Evolutionary conservation across 2,888 invertebrate species (phyloP), one percentile per base, ranked within the genome.

Genomic region (Lithosia quadra): DNA sequence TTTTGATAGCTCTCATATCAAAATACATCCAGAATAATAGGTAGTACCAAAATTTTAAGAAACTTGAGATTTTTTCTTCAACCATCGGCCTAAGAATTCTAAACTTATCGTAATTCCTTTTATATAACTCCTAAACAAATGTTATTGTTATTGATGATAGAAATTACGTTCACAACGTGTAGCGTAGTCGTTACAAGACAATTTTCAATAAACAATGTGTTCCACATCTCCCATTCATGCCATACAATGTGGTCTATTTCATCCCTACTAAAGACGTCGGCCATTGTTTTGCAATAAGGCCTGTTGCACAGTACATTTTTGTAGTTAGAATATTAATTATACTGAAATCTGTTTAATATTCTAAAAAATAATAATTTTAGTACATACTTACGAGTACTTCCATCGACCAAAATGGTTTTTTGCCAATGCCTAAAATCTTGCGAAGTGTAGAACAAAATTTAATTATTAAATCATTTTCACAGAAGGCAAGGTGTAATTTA

Each of bases 201-300:
- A 77, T 73, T 77, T 79, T 77, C 69, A 69, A 75, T 77, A 77
- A 34, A 73, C 72, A 63, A 55, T 34, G n/a, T 71, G 67, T 65
- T 69, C 15, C 56, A 55, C 49, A 59, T 62, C 61, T 67, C 33
- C 77, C 66, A 68, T 77, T 77, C 69, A 77, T 64, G 58, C 22
- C 28, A 68, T 56, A 75, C 72, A 77, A 72, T 71, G 70, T 72
- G 69, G 68, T 77, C 67, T 67, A 69, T 75, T 75, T 66, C 61
- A 77, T 70, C 62, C 69, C 58, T 69, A 67, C 67, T 71, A 69
- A 73, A 67, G 63, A 71, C 65, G 63, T 60, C 60, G 18, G 28
- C 73, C 53, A 72, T 79, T 79, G 78, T 79, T 75, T 71, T 64
- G 18, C 43, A 65, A 68, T 77, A 73, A 77, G 69, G 75, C 75